These are phyloP conservation scores for Actias luna DNA, from an alignment of 2,888 invertebrate species.

Conservation along the genomic window DNA sequence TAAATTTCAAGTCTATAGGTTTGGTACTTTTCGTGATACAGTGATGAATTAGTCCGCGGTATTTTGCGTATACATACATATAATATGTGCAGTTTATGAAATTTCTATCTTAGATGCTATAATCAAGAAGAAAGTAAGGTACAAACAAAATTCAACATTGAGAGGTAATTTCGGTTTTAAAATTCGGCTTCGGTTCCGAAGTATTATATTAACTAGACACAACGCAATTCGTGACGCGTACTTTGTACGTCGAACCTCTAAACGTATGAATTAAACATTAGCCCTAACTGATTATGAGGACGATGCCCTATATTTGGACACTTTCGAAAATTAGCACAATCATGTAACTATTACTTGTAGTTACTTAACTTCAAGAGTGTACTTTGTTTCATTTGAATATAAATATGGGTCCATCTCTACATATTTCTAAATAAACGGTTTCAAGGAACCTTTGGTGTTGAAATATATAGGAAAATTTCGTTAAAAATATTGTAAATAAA, in stretches of 20 bases:
- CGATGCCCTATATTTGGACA: slow-evolving; percentile 11
- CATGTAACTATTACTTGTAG: neutral
- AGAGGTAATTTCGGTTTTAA: neutral
- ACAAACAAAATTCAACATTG: no score
- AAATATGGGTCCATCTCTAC: neutral
- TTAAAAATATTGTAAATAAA: no score
- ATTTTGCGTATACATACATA: no score
- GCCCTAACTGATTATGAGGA: neutral
- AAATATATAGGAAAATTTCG: neutral
- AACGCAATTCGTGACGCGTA: slow-evolving; percentile 4
- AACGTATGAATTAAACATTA: slow-evolving; percentile 4
- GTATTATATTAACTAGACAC: neutral
- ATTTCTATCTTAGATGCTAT: no score
- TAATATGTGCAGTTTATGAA: no score
- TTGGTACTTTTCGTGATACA: no score
- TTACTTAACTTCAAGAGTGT: neutral
- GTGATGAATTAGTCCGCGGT: no score
- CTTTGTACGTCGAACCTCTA: neutral
- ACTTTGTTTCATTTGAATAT: neutral
- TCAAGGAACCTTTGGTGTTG: neutral
- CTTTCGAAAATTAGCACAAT: slow-evolving; percentile 10
- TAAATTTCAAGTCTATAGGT: no score
- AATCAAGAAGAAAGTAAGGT: no score
- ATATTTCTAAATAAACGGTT: neutral
- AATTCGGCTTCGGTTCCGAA: neutral